Conservation (phyloP, 1,140 invertebrate genomes). For the Drosophila watanabei region DNA sequence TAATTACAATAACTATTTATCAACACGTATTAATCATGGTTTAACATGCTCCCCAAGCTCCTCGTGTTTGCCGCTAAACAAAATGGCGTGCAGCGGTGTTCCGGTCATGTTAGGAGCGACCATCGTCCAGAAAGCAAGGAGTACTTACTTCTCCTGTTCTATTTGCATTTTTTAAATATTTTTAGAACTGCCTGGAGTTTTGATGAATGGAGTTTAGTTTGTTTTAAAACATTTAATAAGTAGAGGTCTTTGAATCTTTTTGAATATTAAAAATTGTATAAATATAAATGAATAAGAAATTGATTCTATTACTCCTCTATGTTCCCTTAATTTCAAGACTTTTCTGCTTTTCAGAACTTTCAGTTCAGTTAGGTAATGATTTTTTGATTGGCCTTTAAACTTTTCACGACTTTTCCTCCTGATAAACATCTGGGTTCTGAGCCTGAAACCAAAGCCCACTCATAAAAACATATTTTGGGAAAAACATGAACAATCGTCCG, state of each 20-base stretch:
- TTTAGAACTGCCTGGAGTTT: not conserved
- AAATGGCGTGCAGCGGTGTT: slow-evolving; percentile 70
- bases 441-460: not conserved
- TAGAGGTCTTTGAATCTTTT: no score
- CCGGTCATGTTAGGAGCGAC: slow-evolving; percentile 52
- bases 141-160: slow-evolving; percentile 1
- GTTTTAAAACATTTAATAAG: no score
- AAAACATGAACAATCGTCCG: slow-evolving; percentile 19
- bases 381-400: slow-evolving; percentile 8
- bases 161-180: slow-evolving; percentile 13
- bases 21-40: slow-evolving; percentile 80
- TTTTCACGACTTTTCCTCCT: not conserved
- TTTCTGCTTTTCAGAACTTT: not conserved
- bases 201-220: not conserved
- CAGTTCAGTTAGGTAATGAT: not conserved
- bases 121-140: not conserved
- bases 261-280: no score
- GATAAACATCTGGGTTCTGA: slow-evolving; percentile 10
- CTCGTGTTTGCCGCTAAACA: slow-evolving; percentile 57
- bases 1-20: slow-evolving; percentile 82
- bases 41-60: slow-evolving; percentile 59
- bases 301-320: not conserved
- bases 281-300: no score
- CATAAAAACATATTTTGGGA: slow-evolving; percentile 16
- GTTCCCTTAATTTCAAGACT: no score